These are phyloP conservation scores for Solea solea DNA, from an alignment of 2,113 vertebrate genomes.

Conservation along the genomic window DNA sequence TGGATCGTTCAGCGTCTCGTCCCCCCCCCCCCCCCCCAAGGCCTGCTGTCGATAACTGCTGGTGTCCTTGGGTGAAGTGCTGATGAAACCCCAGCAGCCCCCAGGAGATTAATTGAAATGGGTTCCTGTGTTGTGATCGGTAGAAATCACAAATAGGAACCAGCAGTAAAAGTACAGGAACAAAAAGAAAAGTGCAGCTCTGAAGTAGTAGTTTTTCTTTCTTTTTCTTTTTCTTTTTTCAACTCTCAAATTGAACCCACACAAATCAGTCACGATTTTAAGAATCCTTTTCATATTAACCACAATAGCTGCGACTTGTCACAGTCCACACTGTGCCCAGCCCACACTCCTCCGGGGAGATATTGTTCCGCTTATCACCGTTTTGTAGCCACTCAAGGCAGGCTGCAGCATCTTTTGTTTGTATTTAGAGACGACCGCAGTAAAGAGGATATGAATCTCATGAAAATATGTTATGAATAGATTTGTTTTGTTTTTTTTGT, in stretches of 20 bases:
- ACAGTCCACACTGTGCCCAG: neutral
- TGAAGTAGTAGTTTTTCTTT: no score
- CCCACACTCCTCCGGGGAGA: slow-evolving; percentile 16
- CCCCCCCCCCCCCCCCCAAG: neutral
- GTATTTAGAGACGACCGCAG: slow-evolving; percentile 9
- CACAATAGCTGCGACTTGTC: slow-evolving; percentile 25
- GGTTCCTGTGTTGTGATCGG: slow-evolving; percentile 37
- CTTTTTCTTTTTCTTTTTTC: neutral
- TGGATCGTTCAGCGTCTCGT: slow-evolving; percentile 15
- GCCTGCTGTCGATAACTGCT: slow-evolving; percentile 53
- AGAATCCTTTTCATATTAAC: slow-evolving; percentile 22
- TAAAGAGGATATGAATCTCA: slow-evolving; percentile 27
- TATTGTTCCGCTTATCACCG: slow-evolving; percentile 48
- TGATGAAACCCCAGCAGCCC: slow-evolving; percentile 53
- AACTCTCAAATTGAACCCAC: slow-evolving; percentile 2
- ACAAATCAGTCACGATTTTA: neutral
- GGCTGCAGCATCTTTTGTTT: slow-evolving; percentile 48
- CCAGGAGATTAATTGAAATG: slow-evolving; percentile 64
- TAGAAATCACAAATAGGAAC: slow-evolving; percentile 23
- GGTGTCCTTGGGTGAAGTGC: slow-evolving; percentile 54
- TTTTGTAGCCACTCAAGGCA: slow-evolving; percentile 43
- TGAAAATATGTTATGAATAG: neutral
- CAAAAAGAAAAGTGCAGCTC: neutral
- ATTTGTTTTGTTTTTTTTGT: no score
- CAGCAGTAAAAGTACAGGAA: slow-evolving; percentile 19